Evolutionary conservation across 2,888 invertebrate genomes (phyloP).

Genomic region (Ophion costatus): DNA sequence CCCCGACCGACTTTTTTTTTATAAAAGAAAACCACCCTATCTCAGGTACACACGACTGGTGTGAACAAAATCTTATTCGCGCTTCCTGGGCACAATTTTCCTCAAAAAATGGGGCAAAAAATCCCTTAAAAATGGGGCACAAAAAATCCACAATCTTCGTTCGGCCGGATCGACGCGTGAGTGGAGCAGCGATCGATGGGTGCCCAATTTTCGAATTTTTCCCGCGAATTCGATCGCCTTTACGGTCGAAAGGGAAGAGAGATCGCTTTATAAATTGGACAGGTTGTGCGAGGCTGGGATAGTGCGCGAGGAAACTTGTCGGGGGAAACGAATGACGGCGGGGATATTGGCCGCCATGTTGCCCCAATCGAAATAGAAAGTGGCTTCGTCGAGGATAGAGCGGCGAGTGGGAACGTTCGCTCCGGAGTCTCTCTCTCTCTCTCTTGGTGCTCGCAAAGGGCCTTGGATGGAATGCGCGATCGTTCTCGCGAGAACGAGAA

Average conservation of each 20-base stretch:
- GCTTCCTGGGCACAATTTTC: too few species aligned
- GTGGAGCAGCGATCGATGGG: too few species aligned
- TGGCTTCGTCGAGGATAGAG: slow-evolving; percentile 68
- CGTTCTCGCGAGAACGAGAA: slow-evolving; percentile 37
- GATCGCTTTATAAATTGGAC: too few species aligned
- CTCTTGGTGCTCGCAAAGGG: slow-evolving; percentile 66
- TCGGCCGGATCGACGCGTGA: too few species aligned
- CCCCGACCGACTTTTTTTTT: too few species aligned
- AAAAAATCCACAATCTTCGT: background rate
- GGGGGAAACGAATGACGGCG: slow-evolving; percentile 18
- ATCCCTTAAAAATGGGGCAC: too few species aligned
- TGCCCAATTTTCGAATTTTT: background rate
- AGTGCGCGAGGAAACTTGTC: slow-evolving; percentile 12
- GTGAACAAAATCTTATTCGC: too few species aligned
- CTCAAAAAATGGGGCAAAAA: too few species aligned
- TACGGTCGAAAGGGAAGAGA: too few species aligned
- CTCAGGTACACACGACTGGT: too few species aligned
- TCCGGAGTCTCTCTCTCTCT: slow-evolving; percentile 37
- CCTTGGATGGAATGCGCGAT: slow-evolving; percentile 78
- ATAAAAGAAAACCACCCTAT: too few species aligned
- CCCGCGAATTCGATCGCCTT: slow-evolving; percentile 1
- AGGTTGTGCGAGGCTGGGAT: too few species aligned
- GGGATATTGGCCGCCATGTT: slow-evolving; percentile 68
- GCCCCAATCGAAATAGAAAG: slow-evolving; percentile 76
- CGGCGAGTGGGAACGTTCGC: slow-evolving; percentile 68